Evolutionary conservation across 92 coral and sea anemone genomes (phyloP).

Genomic region (Porites cylindrica): DNA sequence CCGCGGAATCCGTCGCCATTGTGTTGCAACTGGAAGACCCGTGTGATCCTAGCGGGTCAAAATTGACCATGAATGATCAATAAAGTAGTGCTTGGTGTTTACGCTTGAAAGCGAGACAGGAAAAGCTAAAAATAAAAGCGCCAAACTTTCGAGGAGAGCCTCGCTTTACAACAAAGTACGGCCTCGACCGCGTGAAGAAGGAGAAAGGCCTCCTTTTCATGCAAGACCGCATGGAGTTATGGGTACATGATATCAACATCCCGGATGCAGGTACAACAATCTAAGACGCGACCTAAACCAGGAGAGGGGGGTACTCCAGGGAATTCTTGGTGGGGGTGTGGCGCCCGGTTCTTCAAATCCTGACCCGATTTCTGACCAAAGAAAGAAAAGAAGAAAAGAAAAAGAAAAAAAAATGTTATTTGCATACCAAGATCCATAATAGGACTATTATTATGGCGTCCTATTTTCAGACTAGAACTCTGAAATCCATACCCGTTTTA

Average conservation of each 20-base stretch:
- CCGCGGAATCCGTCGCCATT: constrained; percentile 79
- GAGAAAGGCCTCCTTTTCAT: constrained; percentile 38
- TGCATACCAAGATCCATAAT: too few relatives aligned
- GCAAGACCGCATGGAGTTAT: constrained; percentile 43
- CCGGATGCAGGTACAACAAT: constrained; percentile 3
- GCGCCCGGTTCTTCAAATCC: too few relatives aligned
- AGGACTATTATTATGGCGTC: too few relatives aligned
- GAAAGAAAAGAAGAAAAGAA: too few relatives aligned
- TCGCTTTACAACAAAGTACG: constrained; percentile 87
- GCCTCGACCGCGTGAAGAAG: constrained; percentile 99
- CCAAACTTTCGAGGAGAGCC: constrained; percentile 84
- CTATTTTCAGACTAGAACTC: too few relatives aligned
- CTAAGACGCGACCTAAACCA: too few relatives aligned
- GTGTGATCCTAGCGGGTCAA: background rate
- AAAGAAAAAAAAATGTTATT: too few relatives aligned
- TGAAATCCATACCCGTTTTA: too few relatives aligned
- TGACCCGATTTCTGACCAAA: background rate
- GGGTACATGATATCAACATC: constrained; percentile 31
- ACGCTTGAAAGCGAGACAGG: constrained; percentile 99
- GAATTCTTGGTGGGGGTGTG: too few relatives aligned
- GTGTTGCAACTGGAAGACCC: constrained; percentile 26
- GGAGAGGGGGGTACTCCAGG: background rate
- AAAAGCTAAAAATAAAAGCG: constrained; percentile 82
- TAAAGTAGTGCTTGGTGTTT: constrained; percentile 72
- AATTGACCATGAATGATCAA: constrained; percentile 32